phyloP scores from a whole-genome alignment of 2,113 vertebrate genomes.

The Ellobius talpinus region DNA sequence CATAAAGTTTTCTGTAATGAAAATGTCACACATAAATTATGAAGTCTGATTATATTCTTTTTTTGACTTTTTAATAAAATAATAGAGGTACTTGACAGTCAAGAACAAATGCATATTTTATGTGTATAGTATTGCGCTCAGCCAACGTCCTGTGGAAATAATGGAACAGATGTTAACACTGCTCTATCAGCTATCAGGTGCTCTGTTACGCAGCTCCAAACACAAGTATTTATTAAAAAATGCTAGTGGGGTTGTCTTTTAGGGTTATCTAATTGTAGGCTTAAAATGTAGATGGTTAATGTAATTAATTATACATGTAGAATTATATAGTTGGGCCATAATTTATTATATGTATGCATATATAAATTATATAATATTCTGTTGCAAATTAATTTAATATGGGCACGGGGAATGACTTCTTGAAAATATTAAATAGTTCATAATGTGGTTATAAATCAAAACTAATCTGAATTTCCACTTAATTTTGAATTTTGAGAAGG shows the following conservation, averaged over 20 bases:
- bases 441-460: constrained; percentile 87
- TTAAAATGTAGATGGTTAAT: constrained; percentile 89
- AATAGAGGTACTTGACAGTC: constrained; percentile 95
- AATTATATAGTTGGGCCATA: constrained; percentile 86
- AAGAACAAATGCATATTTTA: constrained; percentile 93
- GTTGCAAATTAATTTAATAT: constrained; percentile 87
- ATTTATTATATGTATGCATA: constrained; percentile 87
- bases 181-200: constrained; percentile 91
- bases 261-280: constrained; percentile 89
- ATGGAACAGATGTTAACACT: constrained; percentile 92
- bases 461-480: constrained; percentile 83
- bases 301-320: constrained; percentile 89
- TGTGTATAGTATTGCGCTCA: constrained; percentile 90
- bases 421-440: constrained; percentile 88
- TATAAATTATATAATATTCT: constrained; percentile 87
- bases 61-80: constrained; percentile 92
- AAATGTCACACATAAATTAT: constrained; percentile 98
- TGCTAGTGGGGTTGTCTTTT: constrained; percentile 89
- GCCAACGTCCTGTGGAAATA: constrained; percentile 89
- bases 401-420: constrained; percentile 84
- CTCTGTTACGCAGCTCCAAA: constrained; percentile 91
- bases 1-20: constrained; percentile 98
- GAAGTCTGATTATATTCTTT: constrained; percentile 95
- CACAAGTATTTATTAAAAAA: constrained; percentile 92
- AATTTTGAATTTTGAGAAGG: constrained; percentile 80